Base-by-base conservation (phyloP, 1,140 invertebrate species). In the Leptinotarsa undecemlineata region DNA sequence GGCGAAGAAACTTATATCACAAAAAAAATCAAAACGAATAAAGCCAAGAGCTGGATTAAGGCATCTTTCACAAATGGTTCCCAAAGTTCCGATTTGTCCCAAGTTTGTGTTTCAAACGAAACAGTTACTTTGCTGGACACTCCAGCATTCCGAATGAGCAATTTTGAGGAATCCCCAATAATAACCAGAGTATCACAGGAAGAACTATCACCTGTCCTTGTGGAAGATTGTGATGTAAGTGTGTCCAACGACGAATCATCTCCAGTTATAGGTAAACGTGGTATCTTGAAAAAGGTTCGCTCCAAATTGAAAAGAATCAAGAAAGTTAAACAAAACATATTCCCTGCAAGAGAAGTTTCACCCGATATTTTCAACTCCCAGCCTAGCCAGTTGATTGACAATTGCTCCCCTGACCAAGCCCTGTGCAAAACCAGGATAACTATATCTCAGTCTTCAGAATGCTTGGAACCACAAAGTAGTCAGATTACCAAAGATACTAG, bases 121-220 rank as follows among this genome's bases (percentile, higher is more conserved):
- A 69, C 63, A 20, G 20, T 64, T 17, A 14, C 51, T 17, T 57
- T 20, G 13, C n/a, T 11, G 21, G 15, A n/a, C 5, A 66, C n/a
- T 21, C 21, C 20, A 15, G 15, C 63, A 66, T n/a, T 23, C 14
- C n/a, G n/a, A 66, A 23, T 17, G 13, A 42, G 33, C 15, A 3
- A 48, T 17, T 21, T 48, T 26, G 68, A 57, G 8, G 47, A 76
- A 17, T 76, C 75, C 19, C 75, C 75, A 20, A 51, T 77, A 15
- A 73, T 74, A 60, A 47, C 5, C 17, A 71, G 62, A 14, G 3
- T 66, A 69, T 47, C 57, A 48, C 17, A 51, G 19, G 62, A 75
- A 48, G 75, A 78, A 23, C n/a, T 72, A n/a, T 76, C 74, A n/a
- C 74, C 74, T 48, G 62, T 71, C 13, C 57, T 76, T 15, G 68